A percentile compares a stretch with the other conserved stretches of the same genome.
phyloP scores from a whole-genome alignment of 2,797 vertebrate species.

The Trematomus bernacchii region DNA sequence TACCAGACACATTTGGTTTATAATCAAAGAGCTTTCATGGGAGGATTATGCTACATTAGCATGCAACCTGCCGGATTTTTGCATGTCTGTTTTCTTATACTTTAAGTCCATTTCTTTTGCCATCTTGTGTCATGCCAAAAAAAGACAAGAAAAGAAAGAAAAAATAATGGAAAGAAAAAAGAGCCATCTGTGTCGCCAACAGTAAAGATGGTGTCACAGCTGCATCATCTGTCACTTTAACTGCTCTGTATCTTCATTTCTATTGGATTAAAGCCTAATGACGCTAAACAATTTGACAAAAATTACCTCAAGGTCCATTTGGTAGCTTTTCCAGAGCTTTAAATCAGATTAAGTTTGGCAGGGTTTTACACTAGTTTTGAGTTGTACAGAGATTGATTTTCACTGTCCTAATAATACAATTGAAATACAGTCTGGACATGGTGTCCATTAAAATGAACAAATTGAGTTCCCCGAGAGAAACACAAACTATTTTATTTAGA shows the following conservation, averaged over 20 bases:
- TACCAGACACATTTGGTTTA: constrained; percentile 12
- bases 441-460: neutral
- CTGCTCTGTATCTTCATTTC: neutral
- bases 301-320: neutral
- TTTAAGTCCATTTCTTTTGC: too few species aligned
- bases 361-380: neutral
- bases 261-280: neutral
- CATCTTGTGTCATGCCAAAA: too few species aligned
- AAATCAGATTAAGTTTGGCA: neutral
- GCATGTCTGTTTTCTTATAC: too few species aligned
- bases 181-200: too few species aligned
- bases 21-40: constrained; percentile 18
- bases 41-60: constrained; percentile 24
- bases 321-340: too few species aligned
- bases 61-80: neutral
- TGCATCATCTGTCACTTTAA: neutral
- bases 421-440: neutral
- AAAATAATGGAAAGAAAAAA: too few species aligned
- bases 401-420: too few species aligned
- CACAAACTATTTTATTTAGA: neutral
- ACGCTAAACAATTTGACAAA: neutral
- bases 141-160: too few species aligned
- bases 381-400: neutral
- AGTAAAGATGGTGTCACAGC: neutral
- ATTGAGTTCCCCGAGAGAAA: neutral